Conservation (phyloP, 1,140 invertebrate species). For the Anagrus nilaparvatae region DNA sequence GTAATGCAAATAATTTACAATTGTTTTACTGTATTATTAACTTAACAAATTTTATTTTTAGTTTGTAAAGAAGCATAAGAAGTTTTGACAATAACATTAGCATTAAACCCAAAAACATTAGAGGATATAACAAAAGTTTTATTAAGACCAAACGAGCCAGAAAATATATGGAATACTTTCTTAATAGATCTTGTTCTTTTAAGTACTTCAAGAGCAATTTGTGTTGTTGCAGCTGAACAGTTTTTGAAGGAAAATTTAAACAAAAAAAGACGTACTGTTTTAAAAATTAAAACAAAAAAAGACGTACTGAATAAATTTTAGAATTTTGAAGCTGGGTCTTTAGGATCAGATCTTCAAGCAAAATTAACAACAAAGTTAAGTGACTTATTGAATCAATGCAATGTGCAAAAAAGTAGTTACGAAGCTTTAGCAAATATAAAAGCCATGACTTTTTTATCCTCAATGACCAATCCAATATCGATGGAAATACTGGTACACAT, state of each 20-base stretch:
- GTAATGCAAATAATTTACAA: too few species aligned
- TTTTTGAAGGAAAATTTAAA: too few species aligned
- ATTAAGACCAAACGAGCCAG: conserved; percentile 31
- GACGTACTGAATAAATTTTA: too few species aligned
- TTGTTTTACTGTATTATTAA: too few species aligned
- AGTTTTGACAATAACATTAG: conserved; percentile 72
- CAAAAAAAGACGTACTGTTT: too few species aligned
- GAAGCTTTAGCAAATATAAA: conserved; percentile 24
- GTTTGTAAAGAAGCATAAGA: conserved; percentile 90
- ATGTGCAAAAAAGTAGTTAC: conserved; percentile 28
- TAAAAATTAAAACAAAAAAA: too few species aligned
- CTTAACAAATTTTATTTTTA: conserved; percentile 24
- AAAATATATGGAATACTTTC: conserved; percentile 78
- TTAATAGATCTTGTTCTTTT: conserved; percentile 82
- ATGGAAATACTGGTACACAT: conserved; percentile 28
- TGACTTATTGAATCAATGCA: conserved; percentile 31
- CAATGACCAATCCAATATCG: conserved; percentile 35
- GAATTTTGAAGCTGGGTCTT: conserved; percentile 33
- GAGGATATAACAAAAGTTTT: conserved; percentile 59
- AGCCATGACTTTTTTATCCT: conserved; percentile 20
- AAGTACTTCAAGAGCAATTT: conserved; percentile 58
- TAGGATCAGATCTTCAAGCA: conserved; percentile 33
- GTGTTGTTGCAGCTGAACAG: conserved; percentile 70
- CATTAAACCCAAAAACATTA: conserved; percentile 71
- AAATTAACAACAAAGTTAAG: conserved; percentile 31